Evolutionary conservation across 2,113 vertebrate genomes (phyloP).

Genomic region (Heterocephalus glaber): DNA sequence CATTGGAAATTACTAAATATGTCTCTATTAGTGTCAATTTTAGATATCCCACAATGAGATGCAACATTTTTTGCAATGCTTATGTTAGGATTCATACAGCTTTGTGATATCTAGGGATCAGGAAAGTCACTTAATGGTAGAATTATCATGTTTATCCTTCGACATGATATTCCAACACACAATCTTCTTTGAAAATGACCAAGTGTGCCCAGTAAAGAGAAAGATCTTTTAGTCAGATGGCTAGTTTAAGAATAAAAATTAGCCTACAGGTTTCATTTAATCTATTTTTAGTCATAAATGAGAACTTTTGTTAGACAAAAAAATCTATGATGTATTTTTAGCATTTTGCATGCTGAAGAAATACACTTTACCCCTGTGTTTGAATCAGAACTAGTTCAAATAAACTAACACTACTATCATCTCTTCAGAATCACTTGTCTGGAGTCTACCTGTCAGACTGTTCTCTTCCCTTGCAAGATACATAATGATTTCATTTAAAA

Average conservation of each 20-base stretch:
- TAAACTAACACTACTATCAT: slow-evolving; percentile 81
- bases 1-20: not conserved
- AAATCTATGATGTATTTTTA: slow-evolving; percentile 47
- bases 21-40: not conserved
- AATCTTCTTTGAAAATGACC: not conserved
- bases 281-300: slow-evolving; percentile 34
- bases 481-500: slow-evolving; percentile 79
- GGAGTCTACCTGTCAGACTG: slow-evolving; percentile 80
- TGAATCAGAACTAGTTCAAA: slow-evolving; percentile 77
- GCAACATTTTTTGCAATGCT: not conserved
- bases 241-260: slow-evolving; percentile 44
- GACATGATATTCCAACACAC: not conserved
- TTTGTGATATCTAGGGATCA: not conserved
- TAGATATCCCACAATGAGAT: not conserved
- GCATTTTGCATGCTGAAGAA: slow-evolving; percentile 49
- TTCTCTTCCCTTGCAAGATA: slow-evolving; percentile 78
- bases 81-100: not conserved
- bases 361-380: slow-evolving; percentile 40
- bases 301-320: not conserved
- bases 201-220: not conserved
- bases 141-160: not conserved
- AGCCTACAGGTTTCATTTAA: slow-evolving; percentile 43
- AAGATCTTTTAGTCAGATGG: slow-evolving; percentile 1
- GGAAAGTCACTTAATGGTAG: not conserved
- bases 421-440: slow-evolving; percentile 80